Base-by-base conservation (phyloP, 1,140 invertebrate genomes). In the Coptotermes formosanus region DNA sequence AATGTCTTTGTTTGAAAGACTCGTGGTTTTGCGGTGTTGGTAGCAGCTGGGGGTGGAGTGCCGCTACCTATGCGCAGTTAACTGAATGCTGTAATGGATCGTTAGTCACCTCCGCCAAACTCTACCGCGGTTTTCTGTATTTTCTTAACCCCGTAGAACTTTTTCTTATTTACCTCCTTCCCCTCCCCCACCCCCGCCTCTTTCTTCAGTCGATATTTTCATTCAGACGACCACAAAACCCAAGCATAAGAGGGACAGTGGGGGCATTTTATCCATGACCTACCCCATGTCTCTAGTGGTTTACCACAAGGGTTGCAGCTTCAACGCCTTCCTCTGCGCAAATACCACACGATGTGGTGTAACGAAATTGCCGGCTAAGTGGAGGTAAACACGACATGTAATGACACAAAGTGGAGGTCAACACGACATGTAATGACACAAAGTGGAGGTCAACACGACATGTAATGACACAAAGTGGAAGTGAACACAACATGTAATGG, bases 71-170 rank as follows among this genome's bases (percentile, higher is more conserved):
- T 75, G n/a, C 64, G 64, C 64, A n/a, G 64, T n/a, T 75, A 75
- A 75, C 25, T 75, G 64, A 75, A 75, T 75, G 64, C 14, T 75
- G n/a, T 75, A 75, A 75, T 30, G 64, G 64, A 75, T 75, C 64
- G 64, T 30, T 75, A 75, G 64, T n/a, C 64, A 75, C n/a, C 25
- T 6, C 64, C 25, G 9, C 16, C 64, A 25, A 75, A 30, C n/a
- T 75, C n/a, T 7, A n/a, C 30, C 64, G 64, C 64, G 64, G 64
- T 75, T 75, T 75, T 30, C 9, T n/a, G 25, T 75, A 75, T 75
- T 75, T 75, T 75, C 64, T 75, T 75, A 75, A n/a, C 64, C 64
- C 64, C 64, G 30, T n/a, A 75, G 9, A 38, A 11, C 64, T 75
- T 75, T 7, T 75, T 75, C 64, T 11, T 30, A 75, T 30, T 30